Base-by-base conservation (phyloP, 92 coral and sea anemone species). In the Epizoanthus stellaris region DNA sequence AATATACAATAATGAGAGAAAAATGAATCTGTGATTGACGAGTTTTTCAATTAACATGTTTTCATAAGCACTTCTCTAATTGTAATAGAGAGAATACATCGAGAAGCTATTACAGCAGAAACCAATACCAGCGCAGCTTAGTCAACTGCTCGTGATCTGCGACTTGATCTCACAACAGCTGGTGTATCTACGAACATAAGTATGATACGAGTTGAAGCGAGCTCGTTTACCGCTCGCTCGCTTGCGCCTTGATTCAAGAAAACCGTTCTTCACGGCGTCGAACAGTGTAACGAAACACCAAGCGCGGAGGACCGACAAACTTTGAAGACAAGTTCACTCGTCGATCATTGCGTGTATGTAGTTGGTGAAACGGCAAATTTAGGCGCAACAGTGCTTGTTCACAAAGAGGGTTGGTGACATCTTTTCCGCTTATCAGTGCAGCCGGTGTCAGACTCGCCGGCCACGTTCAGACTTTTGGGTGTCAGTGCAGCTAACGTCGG, bases 81-180 rank as follows among this genome's bases (percentile, higher is more conserved):
- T 8, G 43, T 42, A 62, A 79, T 71, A 25, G 83, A 45, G 19
- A 76, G 67, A 45, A 40, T 0, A 14, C 34, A 23, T 63, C 42
- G 49, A 39, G 11, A 52, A 57, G 21, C 5, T 63, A 79, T 42
- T 79, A 5, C 40, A 4, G 40, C 13, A 63, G 36, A 20, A 63
- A 62, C 83, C 83, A 79, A 79, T 79, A 13, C 71, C 15, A 12
- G 56, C 6, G 17, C 25, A 20, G 57, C 72, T 79, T n/a, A 7
- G 8, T 5, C 12, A 30, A 79, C 67, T 62, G 57, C 60, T 70
- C 40, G 83, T 11, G 20, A 19, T 63, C 49, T 76, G 11, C 59
- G 54, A 36, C 6, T 76, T 11, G 23, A 6, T 79, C 67, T 63
- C 23, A 72, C 43, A 79, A 79, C 72, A 79, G 83, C 83, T 79